Conservation (phyloP, 2,888 invertebrate genomes). For the Trichogramma dendrolimi region DNA sequence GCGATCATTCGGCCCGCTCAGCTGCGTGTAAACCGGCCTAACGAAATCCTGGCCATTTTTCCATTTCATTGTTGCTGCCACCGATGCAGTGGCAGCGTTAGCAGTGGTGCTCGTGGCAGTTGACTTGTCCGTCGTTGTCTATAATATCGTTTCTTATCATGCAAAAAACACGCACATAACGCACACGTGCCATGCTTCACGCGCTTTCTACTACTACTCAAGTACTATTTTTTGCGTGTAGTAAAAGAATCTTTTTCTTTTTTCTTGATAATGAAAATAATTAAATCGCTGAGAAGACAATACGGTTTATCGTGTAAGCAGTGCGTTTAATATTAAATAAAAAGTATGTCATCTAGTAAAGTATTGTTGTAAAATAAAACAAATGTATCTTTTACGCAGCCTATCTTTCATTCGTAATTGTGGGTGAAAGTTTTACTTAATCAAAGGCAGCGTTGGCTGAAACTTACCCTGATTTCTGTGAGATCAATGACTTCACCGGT, state of each 20-base stretch:
- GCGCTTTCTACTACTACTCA: too few relatives aligned
- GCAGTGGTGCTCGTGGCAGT: neutral
- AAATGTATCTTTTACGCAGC: too few relatives aligned
- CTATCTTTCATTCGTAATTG: too few relatives aligned
- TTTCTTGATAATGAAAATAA: too few relatives aligned
- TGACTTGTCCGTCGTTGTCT: constrained; percentile 38
- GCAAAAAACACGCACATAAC: constrained; percentile 49
- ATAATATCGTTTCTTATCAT: constrained; percentile 36
- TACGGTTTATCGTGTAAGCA: too few relatives aligned
- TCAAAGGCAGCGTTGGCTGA: neutral
- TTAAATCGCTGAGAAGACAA: too few relatives aligned
- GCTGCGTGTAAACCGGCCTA: constrained; percentile 43
- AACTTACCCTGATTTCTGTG: constrained; percentile 64
- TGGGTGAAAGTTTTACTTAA: constrained; percentile 26
- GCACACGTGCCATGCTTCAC: constrained; percentile 31
- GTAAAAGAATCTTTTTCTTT: too few relatives aligned
- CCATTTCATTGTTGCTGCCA: constrained; percentile 45
- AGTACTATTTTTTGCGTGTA: too few relatives aligned
- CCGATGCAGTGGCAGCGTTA: constrained; percentile 19
- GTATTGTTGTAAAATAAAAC: too few relatives aligned
- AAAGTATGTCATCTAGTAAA: too few relatives aligned
- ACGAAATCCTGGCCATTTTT: constrained; percentile 49
- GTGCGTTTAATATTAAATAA: too few relatives aligned
- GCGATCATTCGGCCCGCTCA: constrained; percentile 45
- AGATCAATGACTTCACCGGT: constrained; percentile 86